A percentile compares a stretch with the other conserved stretches of the same genome.
These are phyloP conservation scores for Papilio polyxenes DNA, from an alignment of 1,140 invertebrate species.

Conservation along the genomic window DNA sequence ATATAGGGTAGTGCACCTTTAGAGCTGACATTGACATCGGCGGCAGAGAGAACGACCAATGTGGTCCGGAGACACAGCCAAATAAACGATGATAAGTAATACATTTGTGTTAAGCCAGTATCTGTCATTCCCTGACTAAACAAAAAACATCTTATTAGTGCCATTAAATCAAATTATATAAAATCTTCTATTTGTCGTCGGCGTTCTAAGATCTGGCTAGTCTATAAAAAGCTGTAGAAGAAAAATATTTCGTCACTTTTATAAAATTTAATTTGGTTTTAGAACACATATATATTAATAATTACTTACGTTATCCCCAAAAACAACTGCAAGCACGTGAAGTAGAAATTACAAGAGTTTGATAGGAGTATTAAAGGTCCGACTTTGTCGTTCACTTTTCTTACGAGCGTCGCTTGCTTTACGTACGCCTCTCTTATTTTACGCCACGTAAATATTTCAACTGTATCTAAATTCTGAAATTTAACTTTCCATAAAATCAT, in stretches of 20 bases:
- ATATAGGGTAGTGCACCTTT: slow-evolving; percentile 53
- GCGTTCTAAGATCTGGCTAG: too few species aligned
- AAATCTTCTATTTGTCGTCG: too few species aligned
- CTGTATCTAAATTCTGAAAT: slow-evolving; percentile 35
- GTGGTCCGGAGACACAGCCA: slow-evolving; percentile 56
- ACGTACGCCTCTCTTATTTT: slow-evolving; percentile 82
- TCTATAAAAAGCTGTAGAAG: too few species aligned
- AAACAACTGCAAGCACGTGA: slow-evolving; percentile 86
- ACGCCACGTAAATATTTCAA: slow-evolving; percentile 60
- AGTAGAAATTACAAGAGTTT: slow-evolving; percentile 85
- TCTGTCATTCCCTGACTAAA: slow-evolving; percentile 42
- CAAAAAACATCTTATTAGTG: neutral
- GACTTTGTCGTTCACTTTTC: slow-evolving; percentile 81
- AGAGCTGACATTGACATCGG: slow-evolving; percentile 56
- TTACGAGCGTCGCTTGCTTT: slow-evolving; percentile 82
- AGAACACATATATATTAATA: neutral
- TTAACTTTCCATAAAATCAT: too few species aligned
- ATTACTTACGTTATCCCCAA: slow-evolving; percentile 83
- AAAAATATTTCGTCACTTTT: too few species aligned
- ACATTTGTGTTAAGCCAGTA: slow-evolving; percentile 46
- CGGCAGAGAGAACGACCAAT: slow-evolving; percentile 55
- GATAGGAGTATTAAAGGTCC: slow-evolving; percentile 84
- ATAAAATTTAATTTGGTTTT: too few species aligned
- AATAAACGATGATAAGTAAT: slow-evolving; percentile 52
- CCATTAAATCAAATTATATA: neutral